Evolutionary conservation across 2,797 vertebrate genomes (phyloP), one percentile per base, ranked within the genome.

Genomic region (Corythornis leucogaster): DNA sequence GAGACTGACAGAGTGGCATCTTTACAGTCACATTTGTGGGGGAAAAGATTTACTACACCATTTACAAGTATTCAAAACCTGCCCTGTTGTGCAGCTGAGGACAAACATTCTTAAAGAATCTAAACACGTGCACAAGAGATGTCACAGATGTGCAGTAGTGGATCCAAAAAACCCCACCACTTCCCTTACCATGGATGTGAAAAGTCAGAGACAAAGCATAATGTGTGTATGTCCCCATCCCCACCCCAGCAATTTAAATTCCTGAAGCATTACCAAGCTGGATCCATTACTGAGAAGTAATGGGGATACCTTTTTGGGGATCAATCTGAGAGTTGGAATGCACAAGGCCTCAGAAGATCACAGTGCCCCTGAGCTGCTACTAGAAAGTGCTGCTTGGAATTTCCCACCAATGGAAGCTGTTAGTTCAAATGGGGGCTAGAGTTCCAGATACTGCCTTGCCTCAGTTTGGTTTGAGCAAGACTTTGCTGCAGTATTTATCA

Each of bases 211-310:
- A 38, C 12, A 28, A 89, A 62, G 8, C 31, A 28, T 51, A 24
- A 11, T 30, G 10, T 22, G 2, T 77, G n/a, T 77, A 40, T 8
- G 0, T 86, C 16, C 43, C 24, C 11, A 7, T 84, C 38, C 40
- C 33, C 10, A 10, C 13, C 18, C 59, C 54, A 59, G 15, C 46
- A 42, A 6, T 33, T 33, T 77, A 2, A 58, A 25, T 71, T 80
- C 38, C 62, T 75, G 42, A 83, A 77, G 38, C 38, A 48, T 86
- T 79, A 89, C 51, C 19, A 19, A 84, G 30, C 91, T 94, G 97
- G 95, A 94, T 96, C 97, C 97, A 97, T 96, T 97, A 95, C 96
- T 97, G 94, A 83, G 67, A 67, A 77, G 96, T 75, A 64, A 95
- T 95, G 96, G 30, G 91, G 96, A 88, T 91, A 54, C 94, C 91